Conservation (phyloP, 2,113 vertebrate genomes). For the Anolis sagrei region DNA sequence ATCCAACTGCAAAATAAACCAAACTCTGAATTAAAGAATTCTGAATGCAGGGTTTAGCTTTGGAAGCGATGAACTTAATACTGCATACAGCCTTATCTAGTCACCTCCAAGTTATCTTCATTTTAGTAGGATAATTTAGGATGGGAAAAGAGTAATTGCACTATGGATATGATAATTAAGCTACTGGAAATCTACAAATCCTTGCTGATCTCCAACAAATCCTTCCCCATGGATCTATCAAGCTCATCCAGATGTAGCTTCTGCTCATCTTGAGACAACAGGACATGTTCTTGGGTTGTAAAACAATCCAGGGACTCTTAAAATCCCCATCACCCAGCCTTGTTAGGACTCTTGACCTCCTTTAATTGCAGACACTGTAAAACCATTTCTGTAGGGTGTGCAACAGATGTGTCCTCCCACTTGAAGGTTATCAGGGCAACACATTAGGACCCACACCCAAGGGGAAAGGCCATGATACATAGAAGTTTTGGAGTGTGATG, state of each 20-base stretch:
- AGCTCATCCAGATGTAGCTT: neutral
- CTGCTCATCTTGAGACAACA: neutral
- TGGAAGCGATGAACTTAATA: neutral
- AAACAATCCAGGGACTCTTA: neutral
- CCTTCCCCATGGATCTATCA: neutral
- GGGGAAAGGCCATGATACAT: neutral
- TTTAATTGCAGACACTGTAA: constrained; percentile 4
- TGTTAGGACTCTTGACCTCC: neutral
- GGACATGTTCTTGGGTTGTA: neutral
- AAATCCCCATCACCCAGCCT: neutral
- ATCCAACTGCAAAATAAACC: too few species aligned
- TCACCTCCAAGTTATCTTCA: neutral
- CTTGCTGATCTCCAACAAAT: neutral
- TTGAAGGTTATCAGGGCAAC: neutral
- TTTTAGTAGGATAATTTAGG: neutral
- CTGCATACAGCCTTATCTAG: neutral
- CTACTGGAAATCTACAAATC: neutral
- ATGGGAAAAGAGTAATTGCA: neutral
- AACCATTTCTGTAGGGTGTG: neutral
- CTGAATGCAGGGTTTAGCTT: too few species aligned
- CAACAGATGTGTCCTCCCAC: neutral
- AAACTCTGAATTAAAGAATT: too few species aligned
- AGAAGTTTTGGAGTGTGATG: too few species aligned
- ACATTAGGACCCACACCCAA: neutral
- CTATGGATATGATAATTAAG: neutral